These are phyloP conservation scores for Byasa hedistus DNA, from an alignment of 2,888 invertebrate genomes.

Conservation along the genomic window DNA sequence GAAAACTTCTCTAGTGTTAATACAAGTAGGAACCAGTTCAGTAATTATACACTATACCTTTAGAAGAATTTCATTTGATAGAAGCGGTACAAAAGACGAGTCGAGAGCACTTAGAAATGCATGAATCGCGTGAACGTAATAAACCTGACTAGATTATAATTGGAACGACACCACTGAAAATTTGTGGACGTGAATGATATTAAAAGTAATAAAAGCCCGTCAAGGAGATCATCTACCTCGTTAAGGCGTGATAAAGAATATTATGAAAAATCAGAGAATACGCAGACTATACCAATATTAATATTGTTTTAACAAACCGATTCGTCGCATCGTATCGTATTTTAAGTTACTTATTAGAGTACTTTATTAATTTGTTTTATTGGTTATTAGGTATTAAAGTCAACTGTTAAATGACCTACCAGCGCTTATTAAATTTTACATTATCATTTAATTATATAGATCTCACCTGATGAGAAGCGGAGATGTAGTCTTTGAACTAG, in stretches of 20 bases:
- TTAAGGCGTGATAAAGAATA: background rate
- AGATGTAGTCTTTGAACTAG: too few relatives aligned
- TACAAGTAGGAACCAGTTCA: background rate
- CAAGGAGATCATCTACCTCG: background rate
- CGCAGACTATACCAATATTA: too few relatives aligned
- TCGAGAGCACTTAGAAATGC: background rate
- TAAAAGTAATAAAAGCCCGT: background rate
- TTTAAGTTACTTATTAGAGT: too few relatives aligned
- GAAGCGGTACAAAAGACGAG: background rate
- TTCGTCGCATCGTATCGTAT: too few relatives aligned
- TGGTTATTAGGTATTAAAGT: too few relatives aligned
- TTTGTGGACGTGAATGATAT: background rate
- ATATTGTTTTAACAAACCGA: too few relatives aligned
- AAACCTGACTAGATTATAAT: conserved; percentile 4
- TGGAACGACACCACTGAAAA: background rate
- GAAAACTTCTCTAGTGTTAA: background rate
- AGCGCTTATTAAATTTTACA: too few relatives aligned
- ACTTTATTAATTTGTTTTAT: too few relatives aligned
- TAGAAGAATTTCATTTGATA: background rate
- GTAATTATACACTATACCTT: background rate
- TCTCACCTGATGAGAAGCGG: too few relatives aligned
- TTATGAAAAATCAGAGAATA: background rate
- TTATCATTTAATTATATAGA: too few relatives aligned
- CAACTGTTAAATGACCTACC: too few relatives aligned
- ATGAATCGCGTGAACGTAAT: background rate